These are phyloP conservation scores for Channallabes apus DNA, from an alignment of 2,797 vertebrate species.

Conservation along the genomic window DNA sequence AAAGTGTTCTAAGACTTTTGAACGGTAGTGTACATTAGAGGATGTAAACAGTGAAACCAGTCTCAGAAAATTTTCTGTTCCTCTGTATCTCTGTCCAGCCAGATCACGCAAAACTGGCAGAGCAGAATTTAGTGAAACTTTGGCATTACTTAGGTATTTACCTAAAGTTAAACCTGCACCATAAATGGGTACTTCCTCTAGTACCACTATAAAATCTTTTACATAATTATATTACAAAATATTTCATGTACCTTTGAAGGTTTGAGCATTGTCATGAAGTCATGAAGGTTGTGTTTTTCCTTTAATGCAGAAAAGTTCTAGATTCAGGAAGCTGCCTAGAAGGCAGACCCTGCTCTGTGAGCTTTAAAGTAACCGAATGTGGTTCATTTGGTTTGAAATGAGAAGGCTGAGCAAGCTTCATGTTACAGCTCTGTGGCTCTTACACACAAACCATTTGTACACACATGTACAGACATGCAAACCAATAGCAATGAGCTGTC, in stretches of 20 bases:
- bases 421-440: not conserved
- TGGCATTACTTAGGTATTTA: too few relatives aligned
- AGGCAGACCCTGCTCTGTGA: not conserved
- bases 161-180: too few relatives aligned
- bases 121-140: too few relatives aligned
- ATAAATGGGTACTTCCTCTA: too few relatives aligned
- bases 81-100: too few relatives aligned
- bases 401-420: conserved; percentile 5
- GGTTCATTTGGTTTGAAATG: not conserved
- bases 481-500: not conserved
- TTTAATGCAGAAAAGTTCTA: not conserved
- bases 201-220: not conserved
- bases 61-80: too few relatives aligned
- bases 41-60: too few relatives aligned
- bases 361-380: not conserved
- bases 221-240: too few relatives aligned
- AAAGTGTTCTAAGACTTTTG: too few relatives aligned
- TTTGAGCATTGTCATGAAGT: not conserved
- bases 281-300: not conserved
- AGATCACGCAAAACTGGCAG: too few relatives aligned
- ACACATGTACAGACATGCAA: conserved; percentile 9
- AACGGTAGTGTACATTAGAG: too few relatives aligned
- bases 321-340: not conserved
- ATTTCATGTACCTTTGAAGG: not conserved
- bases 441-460: not conserved